phyloP scores from a whole-genome alignment of 2,888 invertebrate species.

The Harpagoxenus sublaevis region DNA sequence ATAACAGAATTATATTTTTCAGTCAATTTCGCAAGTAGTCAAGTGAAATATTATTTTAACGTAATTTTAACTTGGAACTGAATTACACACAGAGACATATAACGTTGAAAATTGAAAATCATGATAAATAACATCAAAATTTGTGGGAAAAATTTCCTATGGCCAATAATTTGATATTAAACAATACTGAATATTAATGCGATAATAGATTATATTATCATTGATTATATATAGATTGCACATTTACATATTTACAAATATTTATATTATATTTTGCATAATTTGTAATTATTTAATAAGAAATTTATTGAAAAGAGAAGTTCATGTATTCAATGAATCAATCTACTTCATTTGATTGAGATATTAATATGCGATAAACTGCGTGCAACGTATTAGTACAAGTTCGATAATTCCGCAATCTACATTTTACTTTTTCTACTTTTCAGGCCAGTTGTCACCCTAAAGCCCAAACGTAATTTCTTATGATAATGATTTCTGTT shows the following conservation, averaged over 20 bases:
- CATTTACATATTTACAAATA: background rate
- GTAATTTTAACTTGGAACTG: constrained; percentile 1
- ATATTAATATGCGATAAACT: background rate
- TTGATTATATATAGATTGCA: constrained; percentile 1
- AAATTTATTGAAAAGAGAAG: background rate
- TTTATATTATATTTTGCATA: background rate
- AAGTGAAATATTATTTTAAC: background rate
- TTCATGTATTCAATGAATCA: background rate
- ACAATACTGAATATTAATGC: background rate
- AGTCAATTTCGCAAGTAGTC: background rate
- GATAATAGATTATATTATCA: background rate
- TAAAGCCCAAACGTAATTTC: constrained; percentile 31
- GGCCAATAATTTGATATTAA: background rate
- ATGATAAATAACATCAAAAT: background rate
- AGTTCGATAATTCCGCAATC: background rate
- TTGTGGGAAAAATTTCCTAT: background rate
- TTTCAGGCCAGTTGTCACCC: constrained; percentile 9
- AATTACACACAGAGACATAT: background rate
- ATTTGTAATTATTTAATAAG: constrained; percentile 12
- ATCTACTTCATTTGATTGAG: background rate
- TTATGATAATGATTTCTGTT: constrained; percentile 45
- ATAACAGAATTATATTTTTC: background rate
- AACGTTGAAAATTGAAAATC: background rate
- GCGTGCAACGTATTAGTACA: background rate
- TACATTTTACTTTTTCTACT: background rate